Conservation (phyloP, 2,113 vertebrate genomes). For the Sinocyclocheilus anophthalmus region DNA sequence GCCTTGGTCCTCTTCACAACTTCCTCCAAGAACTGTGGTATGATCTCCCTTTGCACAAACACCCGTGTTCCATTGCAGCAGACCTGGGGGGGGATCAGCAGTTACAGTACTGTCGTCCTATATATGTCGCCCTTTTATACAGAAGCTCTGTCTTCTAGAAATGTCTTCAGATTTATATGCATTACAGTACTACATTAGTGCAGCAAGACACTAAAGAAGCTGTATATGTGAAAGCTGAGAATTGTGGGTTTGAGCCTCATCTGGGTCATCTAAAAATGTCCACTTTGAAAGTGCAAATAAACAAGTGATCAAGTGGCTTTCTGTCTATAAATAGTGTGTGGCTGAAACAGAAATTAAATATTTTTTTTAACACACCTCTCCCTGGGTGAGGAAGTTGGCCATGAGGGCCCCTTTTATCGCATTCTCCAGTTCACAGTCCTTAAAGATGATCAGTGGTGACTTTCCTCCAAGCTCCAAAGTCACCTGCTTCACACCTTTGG, state of each 20-base stretch:
- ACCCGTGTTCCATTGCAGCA: conserved; percentile 95
- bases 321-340: background rate
- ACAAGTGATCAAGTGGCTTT: background rate
- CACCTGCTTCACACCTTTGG: conserved; percentile 88
- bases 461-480: conserved; percentile 96
- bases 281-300: background rate
- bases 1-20: conserved; percentile 88
- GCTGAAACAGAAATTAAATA: background rate
- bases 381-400: conserved; percentile 97
- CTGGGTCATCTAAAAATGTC: background rate
- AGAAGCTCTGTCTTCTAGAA: background rate
- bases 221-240: background rate
- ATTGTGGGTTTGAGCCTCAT: background rate
- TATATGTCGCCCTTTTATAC: no score
- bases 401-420: conserved; percentile 91
- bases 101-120: background rate
- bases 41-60: conserved; percentile 87
- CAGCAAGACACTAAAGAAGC: background rate
- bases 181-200: background rate
- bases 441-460: conserved; percentile 95
- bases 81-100: conserved; percentile 69
- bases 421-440: conserved; percentile 87
- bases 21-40: conserved; percentile 84
- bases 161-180: background rate
- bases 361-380: no score